phyloP scores from a whole-genome alignment of 2,113 vertebrate species.

The Todiramphus chloris region DNA sequence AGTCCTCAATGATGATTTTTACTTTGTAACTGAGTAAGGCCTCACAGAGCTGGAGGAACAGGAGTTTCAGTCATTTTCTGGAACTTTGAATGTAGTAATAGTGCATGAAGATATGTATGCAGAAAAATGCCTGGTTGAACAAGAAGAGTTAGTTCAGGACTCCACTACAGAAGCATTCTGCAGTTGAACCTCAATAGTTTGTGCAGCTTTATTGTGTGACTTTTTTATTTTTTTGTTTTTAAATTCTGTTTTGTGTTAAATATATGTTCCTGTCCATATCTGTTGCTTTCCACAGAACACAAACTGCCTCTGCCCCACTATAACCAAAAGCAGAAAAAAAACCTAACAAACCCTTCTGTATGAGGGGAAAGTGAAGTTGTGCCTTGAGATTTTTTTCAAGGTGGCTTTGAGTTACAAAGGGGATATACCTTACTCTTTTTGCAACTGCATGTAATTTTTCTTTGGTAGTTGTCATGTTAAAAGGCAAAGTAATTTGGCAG shows the following conservation, averaged over 20 bases:
- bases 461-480: too few relatives aligned
- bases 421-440: background rate
- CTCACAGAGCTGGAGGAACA: background rate
- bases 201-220: background rate
- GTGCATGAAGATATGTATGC: fast-evolving
- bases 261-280: background rate
- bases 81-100: background rate
- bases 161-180: background rate
- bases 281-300: background rate
- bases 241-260: background rate
- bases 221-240: background rate
- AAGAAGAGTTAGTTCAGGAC: background rate
- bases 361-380: background rate
- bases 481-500: too few relatives aligned
- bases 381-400: fast-evolving
- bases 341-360: background rate
- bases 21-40: background rate
- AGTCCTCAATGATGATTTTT: background rate
- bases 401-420: background rate
- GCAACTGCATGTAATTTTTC: background rate
- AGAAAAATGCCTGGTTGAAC: background rate
- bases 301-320: background rate
- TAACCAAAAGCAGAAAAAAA: background rate
- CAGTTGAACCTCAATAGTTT: background rate
- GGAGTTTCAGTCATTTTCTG: background rate